phyloP scores from a whole-genome alignment of 64 coral and sea anemone species.

The Porites lutea region DNA sequence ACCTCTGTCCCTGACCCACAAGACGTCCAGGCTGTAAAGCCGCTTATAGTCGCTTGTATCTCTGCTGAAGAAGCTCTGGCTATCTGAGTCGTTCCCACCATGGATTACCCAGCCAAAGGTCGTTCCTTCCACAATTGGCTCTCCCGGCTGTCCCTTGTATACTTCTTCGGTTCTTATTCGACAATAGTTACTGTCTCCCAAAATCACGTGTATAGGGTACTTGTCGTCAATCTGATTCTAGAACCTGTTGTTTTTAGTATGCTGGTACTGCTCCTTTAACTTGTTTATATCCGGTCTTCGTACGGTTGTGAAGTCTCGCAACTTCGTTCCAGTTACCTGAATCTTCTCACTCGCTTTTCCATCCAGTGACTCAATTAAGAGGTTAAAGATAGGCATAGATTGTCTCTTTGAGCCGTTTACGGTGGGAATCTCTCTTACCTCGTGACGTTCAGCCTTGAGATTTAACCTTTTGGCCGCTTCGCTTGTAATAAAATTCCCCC shows the following conservation, averaged over 20 bases:
- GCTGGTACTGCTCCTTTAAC: too few relatives aligned
- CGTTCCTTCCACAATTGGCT: conserved; percentile 62
- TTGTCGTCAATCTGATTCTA: conserved; percentile 42
- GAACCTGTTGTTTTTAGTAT: conserved; percentile 4
- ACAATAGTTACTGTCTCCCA: conserved; percentile 61
- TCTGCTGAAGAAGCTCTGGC: conserved; percentile 41
- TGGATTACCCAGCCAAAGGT: conserved; percentile 76
- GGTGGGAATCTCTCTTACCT: too few relatives aligned
- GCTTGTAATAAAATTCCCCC: too few relatives aligned
- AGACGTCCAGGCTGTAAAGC: conserved; percentile 64
- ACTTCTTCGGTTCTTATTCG: conserved; percentile 55
- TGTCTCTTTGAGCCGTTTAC: too few relatives aligned
- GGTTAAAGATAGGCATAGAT: too few relatives aligned
- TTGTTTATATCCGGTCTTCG: too few relatives aligned
- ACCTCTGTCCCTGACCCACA: conserved; percentile 52
- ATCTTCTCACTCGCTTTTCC: too few relatives aligned
- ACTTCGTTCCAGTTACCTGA: too few relatives aligned
- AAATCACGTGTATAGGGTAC: conserved; percentile 55
- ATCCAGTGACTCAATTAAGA: too few relatives aligned
- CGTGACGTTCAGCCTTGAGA: too few relatives aligned
- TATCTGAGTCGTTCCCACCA: conserved; percentile 19
- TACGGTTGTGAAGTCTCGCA: too few relatives aligned
- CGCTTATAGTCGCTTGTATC: conserved; percentile 32
- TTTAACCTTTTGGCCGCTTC: too few relatives aligned
- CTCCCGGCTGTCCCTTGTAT: conserved; percentile 59